Evolutionary conservation across 2,888 invertebrate genomes (phyloP).

Genomic region (Erebia aethiops): DNA sequence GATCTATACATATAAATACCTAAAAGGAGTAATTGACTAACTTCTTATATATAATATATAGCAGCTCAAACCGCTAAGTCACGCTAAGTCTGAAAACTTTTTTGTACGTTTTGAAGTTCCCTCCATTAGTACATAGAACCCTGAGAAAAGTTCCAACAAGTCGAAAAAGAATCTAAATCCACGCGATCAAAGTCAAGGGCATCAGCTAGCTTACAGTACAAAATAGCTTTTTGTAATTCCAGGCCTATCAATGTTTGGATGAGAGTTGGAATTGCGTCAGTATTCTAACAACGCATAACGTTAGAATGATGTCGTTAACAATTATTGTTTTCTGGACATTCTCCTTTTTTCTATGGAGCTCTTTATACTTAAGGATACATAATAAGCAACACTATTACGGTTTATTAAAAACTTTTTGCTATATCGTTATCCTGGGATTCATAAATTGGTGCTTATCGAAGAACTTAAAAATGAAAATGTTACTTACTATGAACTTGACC

Average conservation of each 20-base stretch:
- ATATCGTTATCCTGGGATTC: slow-evolving; percentile 51
- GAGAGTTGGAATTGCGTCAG: slow-evolving; percentile 63
- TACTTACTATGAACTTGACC: slow-evolving; percentile 57
- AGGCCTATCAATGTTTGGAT: slow-evolving; percentile 70
- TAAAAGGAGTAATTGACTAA: no score
- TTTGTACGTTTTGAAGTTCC: no score
- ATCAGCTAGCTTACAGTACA: background rate
- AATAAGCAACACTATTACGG: slow-evolving; percentile 46
- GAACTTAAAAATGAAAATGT: slow-evolving; percentile 54
- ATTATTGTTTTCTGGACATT: slow-evolving; percentile 58
- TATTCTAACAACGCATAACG: slow-evolving; percentile 60
- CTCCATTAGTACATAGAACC: no score
- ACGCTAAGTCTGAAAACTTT: no score
- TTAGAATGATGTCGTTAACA: slow-evolving; percentile 53
- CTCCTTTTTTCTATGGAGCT: slow-evolving; percentile 62
- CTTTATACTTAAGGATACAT: slow-evolving; percentile 60
- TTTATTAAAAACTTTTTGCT: slow-evolving; percentile 51
- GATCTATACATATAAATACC: no score
- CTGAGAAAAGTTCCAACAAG: no score
- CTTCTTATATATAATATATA: no score
- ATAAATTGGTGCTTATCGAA: slow-evolving; percentile 53
- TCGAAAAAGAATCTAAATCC: background rate
- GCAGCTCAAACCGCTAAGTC: no score
- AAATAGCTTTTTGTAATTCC: slow-evolving; percentile 44
- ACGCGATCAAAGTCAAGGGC: no score